Evolutionary conservation across 2,797 vertebrate species (phyloP).

Genomic region (Myotis daubentonii): DNA sequence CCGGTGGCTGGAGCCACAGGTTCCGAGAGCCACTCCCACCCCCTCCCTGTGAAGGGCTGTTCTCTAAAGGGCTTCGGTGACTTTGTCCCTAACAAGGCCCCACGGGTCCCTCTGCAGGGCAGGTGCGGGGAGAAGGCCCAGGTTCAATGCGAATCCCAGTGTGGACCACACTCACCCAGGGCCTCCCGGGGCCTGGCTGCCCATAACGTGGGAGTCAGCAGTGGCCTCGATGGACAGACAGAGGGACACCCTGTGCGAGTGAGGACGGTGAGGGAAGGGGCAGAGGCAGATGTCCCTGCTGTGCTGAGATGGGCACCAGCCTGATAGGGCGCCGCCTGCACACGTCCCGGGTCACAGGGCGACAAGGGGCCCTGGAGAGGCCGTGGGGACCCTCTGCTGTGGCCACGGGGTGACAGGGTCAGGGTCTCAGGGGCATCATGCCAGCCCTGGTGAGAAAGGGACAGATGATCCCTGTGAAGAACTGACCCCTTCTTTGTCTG

Average conservation of each 20-base stretch:
- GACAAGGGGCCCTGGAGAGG: fast-evolving
- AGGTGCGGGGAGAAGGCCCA: fast-evolving
- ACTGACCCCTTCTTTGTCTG: background rate
- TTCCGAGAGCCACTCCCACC: too few species aligned
- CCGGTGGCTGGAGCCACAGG: background rate
- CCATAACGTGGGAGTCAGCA: background rate
- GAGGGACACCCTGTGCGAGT: background rate
- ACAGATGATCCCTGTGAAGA: background rate
- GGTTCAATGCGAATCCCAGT: background rate
- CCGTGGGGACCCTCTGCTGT: too few species aligned
- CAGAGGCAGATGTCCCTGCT: background rate
- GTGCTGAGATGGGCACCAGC: background rate
- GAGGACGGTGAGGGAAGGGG: background rate
- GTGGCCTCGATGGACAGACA: background rate
- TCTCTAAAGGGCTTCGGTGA: background rate
- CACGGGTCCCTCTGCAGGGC: fast-evolving
- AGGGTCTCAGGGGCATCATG: too few species aligned
- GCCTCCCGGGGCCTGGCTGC: background rate
- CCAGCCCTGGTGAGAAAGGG: background rate
- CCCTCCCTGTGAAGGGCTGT: background rate
- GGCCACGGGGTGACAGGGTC: too few species aligned
- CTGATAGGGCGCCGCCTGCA: background rate
- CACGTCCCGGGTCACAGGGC: background rate
- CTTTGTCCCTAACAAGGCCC: background rate
- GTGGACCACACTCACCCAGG: background rate